Evolutionary conservation across 2,888 invertebrate species (phyloP).

Genomic region (Hydroisotoma schaefferi): DNA sequence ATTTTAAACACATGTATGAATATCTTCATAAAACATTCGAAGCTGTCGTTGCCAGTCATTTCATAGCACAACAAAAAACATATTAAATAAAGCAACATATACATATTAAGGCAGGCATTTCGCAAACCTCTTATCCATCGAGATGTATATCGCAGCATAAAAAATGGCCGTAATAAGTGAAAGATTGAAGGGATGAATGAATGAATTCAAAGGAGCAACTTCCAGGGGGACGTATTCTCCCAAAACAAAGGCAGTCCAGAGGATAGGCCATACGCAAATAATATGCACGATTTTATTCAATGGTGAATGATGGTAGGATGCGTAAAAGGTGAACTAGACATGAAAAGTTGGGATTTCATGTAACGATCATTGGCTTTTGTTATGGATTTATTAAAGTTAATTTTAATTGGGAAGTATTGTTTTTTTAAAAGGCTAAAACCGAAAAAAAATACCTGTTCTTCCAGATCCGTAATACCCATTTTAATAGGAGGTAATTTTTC

Average conservation of each 20-base stretch:
- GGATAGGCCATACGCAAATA: conserved; percentile 48
- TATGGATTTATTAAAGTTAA: too few relatives aligned
- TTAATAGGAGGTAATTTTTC: too few relatives aligned
- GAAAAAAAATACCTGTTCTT: conserved; percentile 35
- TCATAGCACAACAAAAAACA: too few relatives aligned
- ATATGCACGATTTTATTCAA: conserved; percentile 47
- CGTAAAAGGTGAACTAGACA: conserved; percentile 47
- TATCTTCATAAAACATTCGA: too few relatives aligned
- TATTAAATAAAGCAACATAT: too few relatives aligned
- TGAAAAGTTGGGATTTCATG: background rate
- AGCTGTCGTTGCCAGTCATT: too few relatives aligned
- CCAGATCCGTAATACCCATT: conserved; percentile 44
- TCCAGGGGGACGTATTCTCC: conserved; percentile 33
- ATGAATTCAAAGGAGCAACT: conserved; percentile 17
- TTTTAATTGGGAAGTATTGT: background rate
- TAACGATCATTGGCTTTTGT: background rate
- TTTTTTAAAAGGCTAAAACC: background rate
- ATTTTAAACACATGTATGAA: background rate
- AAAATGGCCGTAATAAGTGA: conserved; percentile 37
- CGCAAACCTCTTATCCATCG: conserved; percentile 43
- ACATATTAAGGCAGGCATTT: too few relatives aligned
- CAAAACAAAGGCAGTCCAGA: conserved; percentile 45
- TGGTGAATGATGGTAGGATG: conserved; percentile 46
- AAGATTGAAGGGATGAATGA: conserved; percentile 44
- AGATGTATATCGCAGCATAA: conserved; percentile 40